A percentile compares a stretch with the other conserved stretches of the same genome.
phyloP scores from a whole-genome alignment of 2,797 vertebrate genomes.

The Nannoperca obscura region DNA sequence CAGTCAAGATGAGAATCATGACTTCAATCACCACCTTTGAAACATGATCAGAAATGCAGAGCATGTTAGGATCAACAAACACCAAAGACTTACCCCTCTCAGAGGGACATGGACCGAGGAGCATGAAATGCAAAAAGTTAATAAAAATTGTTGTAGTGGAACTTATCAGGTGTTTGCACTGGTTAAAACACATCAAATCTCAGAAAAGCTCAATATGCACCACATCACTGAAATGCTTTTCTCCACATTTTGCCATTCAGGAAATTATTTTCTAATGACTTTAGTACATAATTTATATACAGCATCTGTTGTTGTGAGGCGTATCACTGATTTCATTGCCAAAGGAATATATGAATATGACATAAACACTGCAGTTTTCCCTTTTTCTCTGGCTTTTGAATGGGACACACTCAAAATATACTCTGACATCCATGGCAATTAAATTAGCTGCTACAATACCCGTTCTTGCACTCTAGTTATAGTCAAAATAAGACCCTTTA shows the following conservation, averaged over 20 bases:
- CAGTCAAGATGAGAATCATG: constrained; percentile 73
- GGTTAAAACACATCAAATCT: constrained; percentile 24
- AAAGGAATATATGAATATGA: constrained; percentile 68
- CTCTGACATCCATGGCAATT: constrained; percentile 69
- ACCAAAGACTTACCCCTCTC: constrained; percentile 50
- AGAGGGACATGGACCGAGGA: constrained; percentile 29
- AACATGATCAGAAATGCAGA: constrained; percentile 76
- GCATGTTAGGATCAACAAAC: constrained; percentile 69
- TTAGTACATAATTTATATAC: constrained; percentile 80
- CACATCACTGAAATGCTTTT: constrained; percentile 34
- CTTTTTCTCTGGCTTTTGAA: constrained; percentile 52
- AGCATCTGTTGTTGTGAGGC: constrained; percentile 80
- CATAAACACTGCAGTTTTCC: constrained; percentile 56
- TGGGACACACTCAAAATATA: constrained; percentile 55
- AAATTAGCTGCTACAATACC: constrained; percentile 68
- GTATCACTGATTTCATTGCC: constrained; percentile 71
- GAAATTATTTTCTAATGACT: constrained; percentile 81
- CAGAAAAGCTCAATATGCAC: constrained; percentile 7
- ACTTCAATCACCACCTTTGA: constrained; percentile 81
- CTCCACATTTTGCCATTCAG: constrained; percentile 64
- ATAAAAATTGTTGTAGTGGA: constrained; percentile 39
- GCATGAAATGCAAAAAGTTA: constrained; percentile 48
- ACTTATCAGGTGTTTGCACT: constrained; percentile 47
- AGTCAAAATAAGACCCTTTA: constrained; percentile 32
- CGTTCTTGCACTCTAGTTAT: constrained; percentile 33